Conservation (phyloP, 2,797 vertebrate species). For the Champsocephalus esox region DNA sequence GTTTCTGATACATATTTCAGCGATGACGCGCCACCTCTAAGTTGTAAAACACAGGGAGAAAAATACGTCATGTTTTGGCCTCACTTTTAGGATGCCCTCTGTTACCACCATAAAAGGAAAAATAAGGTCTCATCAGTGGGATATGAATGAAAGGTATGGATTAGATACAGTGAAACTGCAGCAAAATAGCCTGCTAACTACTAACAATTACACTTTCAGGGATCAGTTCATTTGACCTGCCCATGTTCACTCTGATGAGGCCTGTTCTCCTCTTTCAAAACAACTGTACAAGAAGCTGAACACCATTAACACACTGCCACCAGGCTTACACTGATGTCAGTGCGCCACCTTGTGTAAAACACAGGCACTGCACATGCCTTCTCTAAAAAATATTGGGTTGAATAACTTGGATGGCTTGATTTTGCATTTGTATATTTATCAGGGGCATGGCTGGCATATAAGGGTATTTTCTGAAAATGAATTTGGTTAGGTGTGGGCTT, state of each 20-base stretch:
- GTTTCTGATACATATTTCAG: constrained; percentile 53
- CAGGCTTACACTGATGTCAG: not conserved
- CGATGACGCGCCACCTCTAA: constrained; percentile 59
- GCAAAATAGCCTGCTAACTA: not conserved
- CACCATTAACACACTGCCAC: not conserved
- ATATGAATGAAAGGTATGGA: not conserved
- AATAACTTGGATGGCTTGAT: not conserved
- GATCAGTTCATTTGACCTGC: not conserved
- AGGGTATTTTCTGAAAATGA: not conserved
- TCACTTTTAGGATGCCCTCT: constrained; percentile 35
- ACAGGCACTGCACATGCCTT: constrained; percentile 2
- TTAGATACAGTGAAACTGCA: not conserved
- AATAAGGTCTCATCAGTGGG: constrained; percentile 10
- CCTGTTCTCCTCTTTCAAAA: not conserved
- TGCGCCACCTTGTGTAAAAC: constrained; percentile 53
- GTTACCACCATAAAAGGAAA: constrained; percentile 74
- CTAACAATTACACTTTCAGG: not conserved
- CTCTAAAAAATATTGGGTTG: not conserved
- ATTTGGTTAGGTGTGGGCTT: not conserved
- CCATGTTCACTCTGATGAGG: not conserved
- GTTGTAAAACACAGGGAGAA: constrained; percentile 49
- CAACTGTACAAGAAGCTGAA: not conserved
- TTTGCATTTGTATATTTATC: not conserved
- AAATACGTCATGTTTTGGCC: constrained; percentile 28
- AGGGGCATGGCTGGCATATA: not conserved